These are phyloP conservation scores for Zaprionus ghesquierei DNA, from an alignment of 1,140 invertebrate species.

Conservation along the genomic window DNA sequence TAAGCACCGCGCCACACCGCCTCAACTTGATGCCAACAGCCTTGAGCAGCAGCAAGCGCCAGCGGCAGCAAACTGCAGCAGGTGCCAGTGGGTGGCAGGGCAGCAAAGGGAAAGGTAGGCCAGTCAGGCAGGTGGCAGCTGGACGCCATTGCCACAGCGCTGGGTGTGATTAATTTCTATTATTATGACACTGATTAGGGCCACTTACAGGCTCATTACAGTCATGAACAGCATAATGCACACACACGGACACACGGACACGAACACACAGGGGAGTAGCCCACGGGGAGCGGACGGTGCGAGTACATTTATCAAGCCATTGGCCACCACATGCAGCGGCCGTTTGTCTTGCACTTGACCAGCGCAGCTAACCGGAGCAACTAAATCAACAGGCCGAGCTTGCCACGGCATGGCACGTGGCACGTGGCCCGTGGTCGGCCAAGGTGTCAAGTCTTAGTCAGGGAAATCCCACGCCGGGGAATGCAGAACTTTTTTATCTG, in stretches of 20 bases:
- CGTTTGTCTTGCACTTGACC: conserved; percentile 78
- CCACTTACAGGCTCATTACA: conserved; percentile 80
- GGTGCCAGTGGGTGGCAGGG: not conserved
- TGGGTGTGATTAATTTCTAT: conserved; percentile 75
- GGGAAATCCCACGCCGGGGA: not conserved
- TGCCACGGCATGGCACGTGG: not conserved
- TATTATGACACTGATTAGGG: conserved; percentile 80
- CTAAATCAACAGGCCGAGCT: conserved; percentile 37
- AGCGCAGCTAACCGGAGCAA: conserved; percentile 28
- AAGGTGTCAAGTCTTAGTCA: not conserved
- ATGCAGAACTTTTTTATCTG: not conserved
- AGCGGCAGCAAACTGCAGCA: not conserved
- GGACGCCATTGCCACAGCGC: not conserved
- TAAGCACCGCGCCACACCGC: not conserved
- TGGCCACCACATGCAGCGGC: conserved; percentile 75
- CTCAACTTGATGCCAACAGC: conserved; percentile 29
- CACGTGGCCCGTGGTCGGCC: not conserved
- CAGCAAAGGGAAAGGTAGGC: not conserved
- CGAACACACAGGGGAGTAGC: not conserved
- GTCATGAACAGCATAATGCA: conserved; percentile 65
- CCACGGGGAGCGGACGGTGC: not conserved
- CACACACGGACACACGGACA: conserved; percentile 12
- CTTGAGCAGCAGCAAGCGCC: conserved; percentile 10
- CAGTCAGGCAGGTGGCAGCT: not conserved
- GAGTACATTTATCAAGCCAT: conserved; percentile 72